Conservation (phyloP, 2,113 vertebrate species). For the Natator depressus region DNA sequence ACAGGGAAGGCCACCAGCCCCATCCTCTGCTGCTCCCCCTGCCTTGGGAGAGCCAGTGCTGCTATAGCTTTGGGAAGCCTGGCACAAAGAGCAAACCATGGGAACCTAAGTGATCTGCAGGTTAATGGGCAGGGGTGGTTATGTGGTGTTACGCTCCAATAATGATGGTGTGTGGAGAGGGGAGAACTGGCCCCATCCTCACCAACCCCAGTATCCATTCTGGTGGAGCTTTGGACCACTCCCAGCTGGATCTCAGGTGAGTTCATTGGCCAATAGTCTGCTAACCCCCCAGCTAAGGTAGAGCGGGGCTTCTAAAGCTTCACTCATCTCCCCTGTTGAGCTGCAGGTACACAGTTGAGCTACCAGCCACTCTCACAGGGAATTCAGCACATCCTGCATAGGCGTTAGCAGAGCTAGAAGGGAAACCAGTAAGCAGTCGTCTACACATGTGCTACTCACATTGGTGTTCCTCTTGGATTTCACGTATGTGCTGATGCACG, state of each 20-base stretch:
- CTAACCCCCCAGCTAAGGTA: not conserved
- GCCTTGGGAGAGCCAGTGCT: not conserved
- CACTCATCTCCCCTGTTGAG: not conserved
- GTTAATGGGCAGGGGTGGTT: not conserved
- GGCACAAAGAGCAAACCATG: not conserved
- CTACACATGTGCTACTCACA: slow-evolving; percentile 75
- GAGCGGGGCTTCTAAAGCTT: not conserved
- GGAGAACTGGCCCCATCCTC: not conserved
- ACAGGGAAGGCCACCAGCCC: no score
- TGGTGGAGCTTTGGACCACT: not conserved
- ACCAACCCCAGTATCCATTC: not conserved
- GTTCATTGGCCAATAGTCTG: not conserved
- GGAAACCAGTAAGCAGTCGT: not conserved
- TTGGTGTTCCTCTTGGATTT: slow-evolving; percentile 89
- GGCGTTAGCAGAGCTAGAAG: not conserved
- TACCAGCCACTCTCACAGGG: not conserved
- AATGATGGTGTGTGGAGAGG: not conserved
- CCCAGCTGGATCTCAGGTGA: not conserved
- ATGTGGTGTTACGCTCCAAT: not conserved
- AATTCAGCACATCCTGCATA: not conserved
- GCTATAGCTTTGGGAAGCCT: not conserved
- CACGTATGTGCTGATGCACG: slow-evolving; percentile 93
- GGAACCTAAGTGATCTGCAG: not conserved
- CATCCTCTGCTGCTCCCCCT: not conserved
- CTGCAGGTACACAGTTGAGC: not conserved